Percentiles rank a stretch among this genome's conserved stretches.
Evolutionary conservation across 2,113 vertebrate genomes (phyloP).

Genomic region (Gracilinanus agilis): DNA sequence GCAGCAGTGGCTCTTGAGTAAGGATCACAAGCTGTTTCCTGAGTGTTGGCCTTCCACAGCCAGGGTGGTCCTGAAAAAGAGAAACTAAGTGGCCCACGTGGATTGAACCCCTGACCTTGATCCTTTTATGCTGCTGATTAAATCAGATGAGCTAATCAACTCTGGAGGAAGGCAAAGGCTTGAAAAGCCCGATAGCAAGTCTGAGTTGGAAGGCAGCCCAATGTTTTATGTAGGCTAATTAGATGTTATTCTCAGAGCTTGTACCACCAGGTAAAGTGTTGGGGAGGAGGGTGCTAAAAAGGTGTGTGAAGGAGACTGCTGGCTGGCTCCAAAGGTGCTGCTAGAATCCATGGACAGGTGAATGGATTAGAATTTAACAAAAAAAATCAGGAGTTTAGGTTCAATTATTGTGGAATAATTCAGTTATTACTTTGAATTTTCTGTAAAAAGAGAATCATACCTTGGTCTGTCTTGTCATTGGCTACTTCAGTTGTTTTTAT

Average conservation of each 20-base stretch:
- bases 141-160: not conserved
- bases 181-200: not conserved
- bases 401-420: not conserved
- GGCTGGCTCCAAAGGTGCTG: too few relatives aligned
- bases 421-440: not conserved
- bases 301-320: not conserved
- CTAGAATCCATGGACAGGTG: not conserved
- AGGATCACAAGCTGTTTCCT: too few relatives aligned
- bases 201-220: not conserved
- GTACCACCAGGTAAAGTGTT: not conserved
- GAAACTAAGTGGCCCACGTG: not conserved
- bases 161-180: not conserved
- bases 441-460: not conserved
- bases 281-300: not conserved
- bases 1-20: not conserved
- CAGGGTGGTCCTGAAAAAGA: not conserved
- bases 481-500: not conserved
- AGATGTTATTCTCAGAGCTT: not conserved
- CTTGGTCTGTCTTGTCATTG: not conserved
- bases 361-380: not conserved
- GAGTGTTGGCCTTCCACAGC: not conserved
- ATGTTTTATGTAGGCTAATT: conserved; percentile 10
- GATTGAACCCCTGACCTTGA: not conserved
- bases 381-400: not conserved
- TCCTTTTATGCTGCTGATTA: not conserved